Conservation (phyloP, 2,888 invertebrate genomes). For the Bugulina stolonifera region DNA sequence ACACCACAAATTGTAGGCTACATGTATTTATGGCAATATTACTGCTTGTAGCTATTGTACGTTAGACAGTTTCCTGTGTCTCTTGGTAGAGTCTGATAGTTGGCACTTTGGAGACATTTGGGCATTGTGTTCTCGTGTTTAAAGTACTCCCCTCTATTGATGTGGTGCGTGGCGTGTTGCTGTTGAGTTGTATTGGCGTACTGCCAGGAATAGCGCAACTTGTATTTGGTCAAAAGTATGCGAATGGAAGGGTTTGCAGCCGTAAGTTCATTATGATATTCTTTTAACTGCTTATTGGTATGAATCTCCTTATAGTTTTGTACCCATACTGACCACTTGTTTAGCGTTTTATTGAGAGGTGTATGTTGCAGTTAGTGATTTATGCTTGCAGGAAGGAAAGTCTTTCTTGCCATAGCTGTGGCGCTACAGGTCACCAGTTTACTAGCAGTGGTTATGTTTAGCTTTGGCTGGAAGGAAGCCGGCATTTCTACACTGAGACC, state of each 20-base stretch:
- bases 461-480: background rate
- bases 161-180: slow-evolving; percentile 44
- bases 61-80: too few relatives aligned
- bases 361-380: too few relatives aligned
- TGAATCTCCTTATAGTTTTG: too few relatives aligned
- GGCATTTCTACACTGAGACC: background rate
- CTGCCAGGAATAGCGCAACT: slow-evolving; percentile 36
- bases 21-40: too few relatives aligned
- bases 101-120: slow-evolving; percentile 42
- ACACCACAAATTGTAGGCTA: too few relatives aligned
- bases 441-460: background rate
- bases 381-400: slow-evolving; percentile 5
- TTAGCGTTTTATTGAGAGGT: too few relatives aligned
- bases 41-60: too few relatives aligned
- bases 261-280: background rate
- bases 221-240: slow-evolving; percentile 4
- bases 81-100: slow-evolving; percentile 40
- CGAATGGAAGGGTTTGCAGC: background rate
- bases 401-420: background rate
- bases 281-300: background rate
- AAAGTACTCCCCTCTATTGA: slow-evolving; percentile 44
- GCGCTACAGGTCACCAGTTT: slow-evolving; percentile 4
- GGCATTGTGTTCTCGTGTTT: slow-evolving; percentile 44
- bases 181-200: slow-evolving; percentile 44
- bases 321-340: too few relatives aligned